Evolutionary conservation across 2,113 vertebrate species (phyloP).

Genomic region (Arenaria interpres): DNA sequence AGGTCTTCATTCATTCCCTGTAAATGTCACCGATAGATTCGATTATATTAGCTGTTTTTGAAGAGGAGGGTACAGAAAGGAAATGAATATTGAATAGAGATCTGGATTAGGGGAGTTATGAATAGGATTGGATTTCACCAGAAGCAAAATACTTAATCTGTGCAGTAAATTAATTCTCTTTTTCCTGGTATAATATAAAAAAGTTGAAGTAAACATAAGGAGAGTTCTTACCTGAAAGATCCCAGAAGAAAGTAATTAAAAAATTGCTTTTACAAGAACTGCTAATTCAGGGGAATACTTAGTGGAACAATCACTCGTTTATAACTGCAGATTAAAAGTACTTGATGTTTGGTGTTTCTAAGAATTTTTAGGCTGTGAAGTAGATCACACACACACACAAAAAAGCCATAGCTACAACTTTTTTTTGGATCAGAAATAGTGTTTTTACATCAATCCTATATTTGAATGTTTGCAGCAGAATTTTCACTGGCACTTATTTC

Average conservation of each 20-base stretch:
- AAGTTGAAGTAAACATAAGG: background rate
- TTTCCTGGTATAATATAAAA: background rate
- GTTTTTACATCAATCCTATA: background rate
- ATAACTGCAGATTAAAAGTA: background rate
- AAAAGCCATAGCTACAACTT: background rate
- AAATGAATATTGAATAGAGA: background rate
- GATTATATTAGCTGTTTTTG: background rate
- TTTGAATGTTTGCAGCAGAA: background rate
- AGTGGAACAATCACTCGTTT: background rate
- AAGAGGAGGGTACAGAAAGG: background rate
- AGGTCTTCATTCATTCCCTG: constrained; percentile 22
- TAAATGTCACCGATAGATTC: background rate
- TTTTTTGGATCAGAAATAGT: background rate
- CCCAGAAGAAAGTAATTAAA: background rate
- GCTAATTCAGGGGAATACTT: background rate
- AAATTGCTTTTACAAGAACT: background rate
- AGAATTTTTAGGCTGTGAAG: background rate
- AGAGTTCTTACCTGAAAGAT: background rate
- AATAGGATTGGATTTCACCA: background rate
- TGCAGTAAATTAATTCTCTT: background rate
- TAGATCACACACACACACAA: background rate
- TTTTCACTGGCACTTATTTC: background rate
- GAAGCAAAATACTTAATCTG: background rate
- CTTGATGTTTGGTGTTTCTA: background rate
- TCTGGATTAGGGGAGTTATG: background rate